These are phyloP conservation scores for Notolepis coatsorum DNA, from an alignment of 2,797 vertebrate species.

Conservation along the genomic window DNA sequence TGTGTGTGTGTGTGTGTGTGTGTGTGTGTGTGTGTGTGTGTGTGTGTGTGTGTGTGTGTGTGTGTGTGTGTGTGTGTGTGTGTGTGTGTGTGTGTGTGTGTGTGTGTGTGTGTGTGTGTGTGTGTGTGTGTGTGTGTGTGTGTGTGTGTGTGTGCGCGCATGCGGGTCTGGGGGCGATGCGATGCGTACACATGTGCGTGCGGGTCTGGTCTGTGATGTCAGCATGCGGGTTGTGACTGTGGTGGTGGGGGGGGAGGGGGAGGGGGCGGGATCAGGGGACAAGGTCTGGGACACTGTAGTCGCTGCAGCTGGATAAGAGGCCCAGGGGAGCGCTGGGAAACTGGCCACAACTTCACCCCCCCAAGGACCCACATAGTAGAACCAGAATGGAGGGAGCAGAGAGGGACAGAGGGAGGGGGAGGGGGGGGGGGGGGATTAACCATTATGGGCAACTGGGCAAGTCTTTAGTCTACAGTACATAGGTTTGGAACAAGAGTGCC, in stretches of 20 bases:
- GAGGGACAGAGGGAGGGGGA: not conserved
- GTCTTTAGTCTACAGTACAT: too few species aligned
- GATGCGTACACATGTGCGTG: constrained; percentile 32
- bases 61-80: too few species aligned
- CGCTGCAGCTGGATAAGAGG: constrained; percentile 64
- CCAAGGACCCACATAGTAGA: constrained; percentile 26
- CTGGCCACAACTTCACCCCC: constrained; percentile 51
- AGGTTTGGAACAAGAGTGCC: too few species aligned
- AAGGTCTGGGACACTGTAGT: constrained; percentile 53
- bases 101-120: too few species aligned
- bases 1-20: too few species aligned
- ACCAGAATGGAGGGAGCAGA: not conserved
- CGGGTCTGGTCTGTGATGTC: constrained; percentile 61
- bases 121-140: too few species aligned
- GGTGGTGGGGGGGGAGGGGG: constrained; percentile 37
- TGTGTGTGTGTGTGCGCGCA: constrained; percentile 6
- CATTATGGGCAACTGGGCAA: too few species aligned
- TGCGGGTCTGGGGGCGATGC: constrained; percentile 20
- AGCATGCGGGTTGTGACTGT: constrained; percentile 35
- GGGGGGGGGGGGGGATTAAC: too few species aligned
- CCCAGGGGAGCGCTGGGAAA: constrained; percentile 75
- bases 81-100: too few species aligned
- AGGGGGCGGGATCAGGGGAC: too few species aligned
- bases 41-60: too few species aligned
- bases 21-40: too few species aligned